Conservation (phyloP, 2,888 invertebrate species). For the Horisme vitalbata region DNA sequence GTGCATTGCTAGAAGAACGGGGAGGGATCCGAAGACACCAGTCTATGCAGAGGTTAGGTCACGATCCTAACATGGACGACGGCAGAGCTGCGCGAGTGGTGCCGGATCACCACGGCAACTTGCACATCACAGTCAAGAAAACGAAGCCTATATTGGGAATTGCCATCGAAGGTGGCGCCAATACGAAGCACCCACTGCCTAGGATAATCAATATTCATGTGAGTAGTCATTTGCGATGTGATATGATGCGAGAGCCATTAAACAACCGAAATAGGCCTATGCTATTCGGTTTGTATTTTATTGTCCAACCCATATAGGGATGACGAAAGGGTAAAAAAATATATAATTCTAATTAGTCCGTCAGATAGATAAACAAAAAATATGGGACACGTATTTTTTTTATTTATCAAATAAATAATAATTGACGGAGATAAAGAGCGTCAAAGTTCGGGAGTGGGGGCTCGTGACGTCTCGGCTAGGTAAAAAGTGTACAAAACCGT, state of each 20-base stretch:
- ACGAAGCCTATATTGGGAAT: conserved; percentile 97
- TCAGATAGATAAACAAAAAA: too few species aligned
- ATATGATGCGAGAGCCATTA: background rate
- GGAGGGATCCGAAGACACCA: conserved; percentile 87
- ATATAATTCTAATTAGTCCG: too few species aligned
- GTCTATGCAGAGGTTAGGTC: conserved; percentile 89
- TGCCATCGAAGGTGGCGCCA: conserved; percentile 98
- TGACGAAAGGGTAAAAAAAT: too few species aligned
- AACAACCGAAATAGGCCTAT: too few species aligned
- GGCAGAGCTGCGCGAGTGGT: conserved; percentile 85
- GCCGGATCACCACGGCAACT: conserved; percentile 93
- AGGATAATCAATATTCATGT: conserved; percentile 98
- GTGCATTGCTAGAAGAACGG: conserved; percentile 86
- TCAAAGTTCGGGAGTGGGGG: too few species aligned
- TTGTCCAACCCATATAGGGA: too few species aligned
- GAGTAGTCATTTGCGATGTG: conserved; percentile 57
- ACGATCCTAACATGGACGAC: conserved; percentile 78
- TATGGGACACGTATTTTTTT: too few species aligned
- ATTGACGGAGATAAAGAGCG: too few species aligned
- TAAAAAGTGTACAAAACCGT: too few species aligned
- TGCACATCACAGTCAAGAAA: conserved; percentile 95
- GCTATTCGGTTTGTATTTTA: too few species aligned
- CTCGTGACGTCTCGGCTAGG: too few species aligned
- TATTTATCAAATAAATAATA: too few species aligned
- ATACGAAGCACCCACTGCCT: conserved; percentile 96